These are phyloP conservation scores for Melanogrammus aeglefinus DNA, from an alignment of 2,797 vertebrate species.

Conservation along the genomic window DNA sequence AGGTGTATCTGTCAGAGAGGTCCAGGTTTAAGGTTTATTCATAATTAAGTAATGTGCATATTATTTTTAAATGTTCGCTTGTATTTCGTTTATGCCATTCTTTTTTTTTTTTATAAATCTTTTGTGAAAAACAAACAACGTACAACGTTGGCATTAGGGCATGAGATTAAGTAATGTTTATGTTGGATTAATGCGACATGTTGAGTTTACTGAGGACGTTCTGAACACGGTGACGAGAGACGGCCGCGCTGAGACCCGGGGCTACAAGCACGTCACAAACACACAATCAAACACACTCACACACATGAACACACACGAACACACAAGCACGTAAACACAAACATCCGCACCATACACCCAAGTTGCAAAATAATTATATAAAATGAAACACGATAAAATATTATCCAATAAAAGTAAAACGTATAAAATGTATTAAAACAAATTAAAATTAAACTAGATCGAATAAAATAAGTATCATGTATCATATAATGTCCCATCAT, in stretches of 20 bases:
- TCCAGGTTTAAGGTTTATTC: not conserved
- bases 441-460: too few species aligned
- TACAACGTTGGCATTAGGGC: too few species aligned
- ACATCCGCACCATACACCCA: not conserved
- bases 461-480: too few species aligned
- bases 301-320: constrained; percentile 1
- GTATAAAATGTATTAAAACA: not conserved
- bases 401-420: not conserved
- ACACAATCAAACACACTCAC: not conserved
- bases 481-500: too few species aligned
- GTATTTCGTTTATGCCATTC: too few species aligned
- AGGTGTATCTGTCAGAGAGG: not conserved
- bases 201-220: constrained; percentile 15
- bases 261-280: too few species aligned
- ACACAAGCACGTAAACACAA: not conserved
- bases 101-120: too few species aligned
- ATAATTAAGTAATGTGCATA: not conserved
- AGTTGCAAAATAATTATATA: not conserved
- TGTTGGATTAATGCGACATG: not conserved
- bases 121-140: too few species aligned
- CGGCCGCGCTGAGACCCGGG: not conserved
- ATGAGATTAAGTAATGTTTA: too few species aligned
- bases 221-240: not conserved
- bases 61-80: not conserved
- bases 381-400: not conserved